Conservation (phyloP, 1,140 invertebrate genomes). For the Himalopsyche phryganea region DNA sequence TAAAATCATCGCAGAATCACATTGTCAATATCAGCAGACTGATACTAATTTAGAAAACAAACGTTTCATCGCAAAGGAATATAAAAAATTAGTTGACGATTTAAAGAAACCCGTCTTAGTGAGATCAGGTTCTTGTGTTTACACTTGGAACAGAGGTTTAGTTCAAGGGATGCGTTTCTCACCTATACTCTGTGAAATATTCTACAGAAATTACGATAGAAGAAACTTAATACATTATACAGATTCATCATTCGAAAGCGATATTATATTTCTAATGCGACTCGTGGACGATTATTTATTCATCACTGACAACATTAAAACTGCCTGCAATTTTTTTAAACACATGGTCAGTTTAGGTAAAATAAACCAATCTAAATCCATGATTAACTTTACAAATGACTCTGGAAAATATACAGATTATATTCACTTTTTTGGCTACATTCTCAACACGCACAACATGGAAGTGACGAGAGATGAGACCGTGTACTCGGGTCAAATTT, state of each 20-base stretch:
- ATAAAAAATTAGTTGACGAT: constrained; percentile 42
- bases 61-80: constrained; percentile 40
- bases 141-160: constrained; percentile 47
- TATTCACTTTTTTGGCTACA: constrained; percentile 46
- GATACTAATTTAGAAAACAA: constrained; percentile 38
- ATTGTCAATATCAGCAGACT: constrained; percentile 38
- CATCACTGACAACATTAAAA: constrained; percentile 43
- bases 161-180: constrained; percentile 52
- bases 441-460: constrained; percentile 42
- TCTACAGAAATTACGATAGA: constrained; percentile 44
- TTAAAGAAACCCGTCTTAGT: constrained; percentile 43
- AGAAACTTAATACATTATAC: constrained; percentile 41
- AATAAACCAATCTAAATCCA: constrained; percentile 47
- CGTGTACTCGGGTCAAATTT: constrained; percentile 45
- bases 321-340: constrained; percentile 42
- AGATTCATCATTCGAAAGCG: background rate
- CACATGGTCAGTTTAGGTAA: constrained; percentile 43
- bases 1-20: constrained; percentile 39
- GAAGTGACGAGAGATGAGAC: constrained; percentile 43
- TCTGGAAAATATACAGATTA: constrained; percentile 37
- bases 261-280: constrained; percentile 42
- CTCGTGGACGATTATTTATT: constrained; percentile 51
- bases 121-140: constrained; percentile 44
- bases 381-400: constrained; percentile 43
- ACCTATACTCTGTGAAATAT: constrained; percentile 48